Evolutionary conservation across 1,140 invertebrate species (phyloP).

Genomic region (Dysdera silvatica): DNA sequence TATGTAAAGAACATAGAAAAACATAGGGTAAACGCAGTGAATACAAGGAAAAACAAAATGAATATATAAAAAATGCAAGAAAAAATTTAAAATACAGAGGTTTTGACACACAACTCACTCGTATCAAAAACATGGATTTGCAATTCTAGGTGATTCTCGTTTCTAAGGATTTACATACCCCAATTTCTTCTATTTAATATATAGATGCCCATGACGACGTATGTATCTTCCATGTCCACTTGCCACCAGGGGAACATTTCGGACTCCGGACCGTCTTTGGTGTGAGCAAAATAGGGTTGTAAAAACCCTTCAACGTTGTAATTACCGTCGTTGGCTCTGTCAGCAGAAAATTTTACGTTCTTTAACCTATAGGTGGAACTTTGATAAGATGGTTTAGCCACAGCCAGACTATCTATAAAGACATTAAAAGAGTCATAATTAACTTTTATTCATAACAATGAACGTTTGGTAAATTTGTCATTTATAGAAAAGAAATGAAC

Average conservation of each 20-base stretch:
- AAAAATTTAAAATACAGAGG: too few species aligned
- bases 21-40: too few species aligned
- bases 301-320: slow-evolving; percentile 29
- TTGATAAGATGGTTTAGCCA: slow-evolving; percentile 31
- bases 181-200: slow-evolving; percentile 33
- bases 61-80: too few species aligned
- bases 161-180: too few species aligned
- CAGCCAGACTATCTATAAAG: slow-evolving; percentile 21
- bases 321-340: slow-evolving; percentile 31
- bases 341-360: slow-evolving; percentile 31
- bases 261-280: slow-evolving; percentile 27
- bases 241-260: slow-evolving; percentile 33
- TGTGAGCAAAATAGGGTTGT: slow-evolving; percentile 33
- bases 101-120: too few species aligned
- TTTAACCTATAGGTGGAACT: slow-evolving; percentile 33
- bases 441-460: neutral
- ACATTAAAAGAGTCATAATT: too few species aligned
- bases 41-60: too few species aligned
- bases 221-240: slow-evolving; percentile 31
- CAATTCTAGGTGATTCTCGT: too few species aligned
- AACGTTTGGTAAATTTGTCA: neutral
- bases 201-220: slow-evolving; percentile 28
- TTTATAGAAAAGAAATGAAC: neutral
- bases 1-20: too few species aligned
- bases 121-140: too few species aligned